Evolutionary conservation across 1,140 invertebrate genomes (phyloP).

Genomic region (Brachionus koreanus): DNA sequence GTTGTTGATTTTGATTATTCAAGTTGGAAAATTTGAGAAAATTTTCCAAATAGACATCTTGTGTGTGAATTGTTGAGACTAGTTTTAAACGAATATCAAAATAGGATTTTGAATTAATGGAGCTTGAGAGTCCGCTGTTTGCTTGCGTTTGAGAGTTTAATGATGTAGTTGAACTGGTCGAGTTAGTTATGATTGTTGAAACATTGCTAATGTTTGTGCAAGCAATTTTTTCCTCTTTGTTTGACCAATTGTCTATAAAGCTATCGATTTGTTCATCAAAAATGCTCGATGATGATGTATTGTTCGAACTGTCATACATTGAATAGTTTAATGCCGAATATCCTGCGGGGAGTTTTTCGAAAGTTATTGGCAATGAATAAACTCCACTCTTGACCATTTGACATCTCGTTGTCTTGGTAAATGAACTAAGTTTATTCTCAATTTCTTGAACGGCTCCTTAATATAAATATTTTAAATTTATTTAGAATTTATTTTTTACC

Average conservation of each 20-base stretch:
- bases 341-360: conserved; percentile 17
- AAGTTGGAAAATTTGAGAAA: conserved; percentile 37
- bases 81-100: conserved; percentile 26
- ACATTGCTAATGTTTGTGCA: background rate
- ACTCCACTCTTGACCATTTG: conserved; percentile 41
- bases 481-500: background rate
- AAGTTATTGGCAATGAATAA: conserved; percentile 38
- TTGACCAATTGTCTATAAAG: background rate
- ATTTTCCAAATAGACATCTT: conserved; percentile 36
- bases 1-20: conserved; percentile 16
- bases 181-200: background rate
- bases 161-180: background rate
- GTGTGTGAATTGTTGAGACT: conserved; percentile 38
- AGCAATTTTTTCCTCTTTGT: conserved; percentile 19
- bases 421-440: background rate
- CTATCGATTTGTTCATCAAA: background rate
- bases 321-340: conserved; percentile 30
- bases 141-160: background rate
- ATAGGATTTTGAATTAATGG: conserved; percentile 22
- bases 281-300: background rate
- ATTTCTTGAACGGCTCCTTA: background rate
- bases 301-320: background rate
- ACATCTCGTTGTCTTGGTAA: conserved; percentile 33
- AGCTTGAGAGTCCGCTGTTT: background rate
- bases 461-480: background rate